phyloP scores from a whole-genome alignment of 2,888 invertebrate species.

The Oligia strigilis region DNA sequence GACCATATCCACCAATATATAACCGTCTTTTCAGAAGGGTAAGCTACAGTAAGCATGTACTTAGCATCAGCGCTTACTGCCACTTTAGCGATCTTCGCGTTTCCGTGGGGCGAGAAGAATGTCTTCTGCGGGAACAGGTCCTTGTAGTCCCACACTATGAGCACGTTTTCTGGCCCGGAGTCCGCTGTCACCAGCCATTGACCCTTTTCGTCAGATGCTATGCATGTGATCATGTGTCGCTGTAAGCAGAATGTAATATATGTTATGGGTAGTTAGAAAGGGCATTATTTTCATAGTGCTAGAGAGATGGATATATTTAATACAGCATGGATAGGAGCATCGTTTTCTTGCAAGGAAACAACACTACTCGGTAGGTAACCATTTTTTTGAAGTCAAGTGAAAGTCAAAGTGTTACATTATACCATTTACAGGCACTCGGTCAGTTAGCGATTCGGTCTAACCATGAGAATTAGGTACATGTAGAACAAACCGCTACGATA shows the following conservation, averaged over 20 bases:
- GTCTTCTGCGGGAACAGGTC: constrained; percentile 88
- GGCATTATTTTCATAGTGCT: not conserved
- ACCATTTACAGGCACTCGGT: not conserved
- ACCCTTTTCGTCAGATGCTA: constrained; percentile 88
- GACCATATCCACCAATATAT: constrained; percentile 92
- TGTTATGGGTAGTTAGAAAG: not conserved
- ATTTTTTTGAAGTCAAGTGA: not conserved
- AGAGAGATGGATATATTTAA: not conserved
- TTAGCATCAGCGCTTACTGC: constrained; percentile 90
- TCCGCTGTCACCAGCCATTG: constrained; percentile 91
- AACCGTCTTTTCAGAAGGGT: constrained; percentile 77
- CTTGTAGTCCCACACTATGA: constrained; percentile 91
- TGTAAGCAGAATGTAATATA: constrained; percentile 69
- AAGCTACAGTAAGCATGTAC: constrained; percentile 90
- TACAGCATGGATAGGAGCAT: too few species aligned
- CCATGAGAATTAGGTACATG: not conserved
- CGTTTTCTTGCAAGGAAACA: not conserved
- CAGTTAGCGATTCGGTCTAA: not conserved
- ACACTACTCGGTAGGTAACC: not conserved
- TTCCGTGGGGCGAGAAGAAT: constrained; percentile 89
- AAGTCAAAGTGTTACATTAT: not conserved
- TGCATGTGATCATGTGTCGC: constrained; percentile 88
- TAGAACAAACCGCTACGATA: not conserved
- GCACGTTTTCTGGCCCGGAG: constrained; percentile 88
- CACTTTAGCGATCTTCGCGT: constrained; percentile 79